Evolutionary conservation across 92 coral and sea anemone species (phyloP).

Genomic region (Umimayanthus kanabou): DNA sequence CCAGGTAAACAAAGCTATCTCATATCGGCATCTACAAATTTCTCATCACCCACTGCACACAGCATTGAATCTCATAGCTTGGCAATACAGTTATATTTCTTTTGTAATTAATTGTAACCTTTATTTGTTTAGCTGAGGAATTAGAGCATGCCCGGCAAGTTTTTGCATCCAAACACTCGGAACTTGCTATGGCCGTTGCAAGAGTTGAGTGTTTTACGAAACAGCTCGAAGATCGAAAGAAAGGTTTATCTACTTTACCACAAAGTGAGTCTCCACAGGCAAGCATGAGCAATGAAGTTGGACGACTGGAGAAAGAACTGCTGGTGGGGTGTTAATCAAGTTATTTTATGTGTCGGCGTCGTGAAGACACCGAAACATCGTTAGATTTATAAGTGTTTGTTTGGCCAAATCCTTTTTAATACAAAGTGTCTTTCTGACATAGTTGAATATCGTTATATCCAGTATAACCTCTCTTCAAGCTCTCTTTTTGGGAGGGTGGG

Average conservation of each 20-base stretch:
- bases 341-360: neutral
- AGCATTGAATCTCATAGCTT: no score
- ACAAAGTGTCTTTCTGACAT: no score
- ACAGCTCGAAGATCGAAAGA: slow-evolving; percentile 83
- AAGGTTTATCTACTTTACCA: slow-evolving; percentile 46
- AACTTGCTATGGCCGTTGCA: slow-evolving; percentile 92
- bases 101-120: neutral
- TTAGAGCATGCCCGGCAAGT: slow-evolving; percentile 70
- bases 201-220: slow-evolving; percentile 84
- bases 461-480: no score
- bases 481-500: no score
- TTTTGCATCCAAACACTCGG: slow-evolving; percentile 84
- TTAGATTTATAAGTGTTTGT: no score
- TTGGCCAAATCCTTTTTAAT: no score
- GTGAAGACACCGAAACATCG: no score
- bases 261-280: slow-evolving; percentile 28
- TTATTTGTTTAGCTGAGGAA: slow-evolving; percentile 67
- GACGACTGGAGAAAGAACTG: slow-evolving; percentile 72
- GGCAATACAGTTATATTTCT: no score
- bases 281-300: slow-evolving; percentile 59
- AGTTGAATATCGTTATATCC: no score
- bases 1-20: no score
- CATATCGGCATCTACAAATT: no score
- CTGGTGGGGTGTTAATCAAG: slow-evolving; percentile 52
- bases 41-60: no score